Evolutionary conservation across 2,113 vertebrate species (phyloP), one percentile per base, ranked within the genome.

Genomic region (Onychorhynchus coronatus): DNA sequence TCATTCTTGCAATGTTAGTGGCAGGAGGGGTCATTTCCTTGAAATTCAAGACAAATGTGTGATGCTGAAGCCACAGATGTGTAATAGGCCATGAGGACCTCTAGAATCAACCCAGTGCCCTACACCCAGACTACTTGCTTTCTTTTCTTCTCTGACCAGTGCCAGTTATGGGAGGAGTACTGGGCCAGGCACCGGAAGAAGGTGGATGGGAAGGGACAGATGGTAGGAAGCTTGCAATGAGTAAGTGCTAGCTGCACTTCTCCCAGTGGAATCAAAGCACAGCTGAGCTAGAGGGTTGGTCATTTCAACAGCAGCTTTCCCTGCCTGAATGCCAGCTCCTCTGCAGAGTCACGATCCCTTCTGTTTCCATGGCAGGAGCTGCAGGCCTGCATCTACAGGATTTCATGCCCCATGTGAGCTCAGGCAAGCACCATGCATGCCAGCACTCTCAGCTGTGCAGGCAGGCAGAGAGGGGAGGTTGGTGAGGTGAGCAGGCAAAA

Each of bases 361-460:
- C 76, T 50, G 62, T 72, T 93, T 56, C 67, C 53, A 49, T 1
- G 19, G 65, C 44, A 37, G 65, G 49, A 87, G 42, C 24, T 39
- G 35, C 70, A 68, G 37, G 30, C 9, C 53, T 65, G 47, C 11
- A 13, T 55, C n/a, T 8, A 3, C 2, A 4, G 59, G 28, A 49
- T 65, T n/a, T 50, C 52, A 35, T 1, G 4, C 4, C 4, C n/a
- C 14, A 1, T 1, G 12, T 33, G 58, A 18, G 9, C 47, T 65
- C 4, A 0, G 55, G 33, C 49, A 52, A 87, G 72, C 59, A 30
- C 30, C 21, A 2, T 2, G 62, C 56, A 9, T 0, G 3, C 47
- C 1, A 2, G 35, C 53, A 61, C 35, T 72, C 28, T 21, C 0
- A 0, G 49, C 52, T 46, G 39, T 4, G 42, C 28, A 4, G 56